Percentiles rank a stretch among this genome's conserved stretches.
These are phyloP conservation scores for Popillia japonica DNA, from an alignment of 1,140 invertebrate species.

Conservation along the genomic window DNA sequence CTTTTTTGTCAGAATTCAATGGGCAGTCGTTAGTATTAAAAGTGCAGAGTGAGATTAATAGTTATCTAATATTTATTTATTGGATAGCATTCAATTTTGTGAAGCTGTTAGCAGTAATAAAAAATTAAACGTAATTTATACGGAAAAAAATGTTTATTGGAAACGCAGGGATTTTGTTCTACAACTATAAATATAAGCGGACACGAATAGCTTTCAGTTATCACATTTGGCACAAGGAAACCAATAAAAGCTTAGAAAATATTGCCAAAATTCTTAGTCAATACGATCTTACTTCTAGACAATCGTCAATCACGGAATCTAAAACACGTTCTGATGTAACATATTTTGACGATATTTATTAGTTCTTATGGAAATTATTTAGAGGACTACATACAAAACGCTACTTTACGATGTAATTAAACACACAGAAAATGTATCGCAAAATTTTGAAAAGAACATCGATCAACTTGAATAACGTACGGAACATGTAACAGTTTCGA, in stretches of 20 bases:
- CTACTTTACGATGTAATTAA: too few species aligned
- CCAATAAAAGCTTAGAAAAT: neutral
- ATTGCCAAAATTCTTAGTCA: neutral
- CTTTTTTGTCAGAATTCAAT: neutral
- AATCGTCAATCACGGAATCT: too few species aligned
- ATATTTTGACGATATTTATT: too few species aligned
- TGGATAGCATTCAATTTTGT: conserved; percentile 3
- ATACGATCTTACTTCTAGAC: neutral
- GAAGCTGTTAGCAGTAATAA: neutral
- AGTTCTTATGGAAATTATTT: too few species aligned
- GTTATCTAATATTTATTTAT: conserved; percentile 14
- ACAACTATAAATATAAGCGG: neutral
- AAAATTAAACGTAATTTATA: neutral
- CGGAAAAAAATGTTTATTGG: neutral
- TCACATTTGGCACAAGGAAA: neutral
- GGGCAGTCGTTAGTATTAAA: neutral
- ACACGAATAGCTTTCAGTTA: neutral
- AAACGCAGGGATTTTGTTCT: neutral
- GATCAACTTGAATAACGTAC: too few species aligned
- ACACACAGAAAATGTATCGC: too few species aligned
- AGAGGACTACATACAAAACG: too few species aligned
- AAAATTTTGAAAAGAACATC: too few species aligned
- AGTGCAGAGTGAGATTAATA: neutral
- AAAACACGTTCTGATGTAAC: too few species aligned
- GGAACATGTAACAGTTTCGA: too few species aligned